Percentiles rank a stretch among this genome's conserved stretches.
These are phyloP conservation scores for Oxygymnocypris stewartii DNA, from an alignment of 2,113 vertebrate genomes.

Conservation along the genomic window DNA sequence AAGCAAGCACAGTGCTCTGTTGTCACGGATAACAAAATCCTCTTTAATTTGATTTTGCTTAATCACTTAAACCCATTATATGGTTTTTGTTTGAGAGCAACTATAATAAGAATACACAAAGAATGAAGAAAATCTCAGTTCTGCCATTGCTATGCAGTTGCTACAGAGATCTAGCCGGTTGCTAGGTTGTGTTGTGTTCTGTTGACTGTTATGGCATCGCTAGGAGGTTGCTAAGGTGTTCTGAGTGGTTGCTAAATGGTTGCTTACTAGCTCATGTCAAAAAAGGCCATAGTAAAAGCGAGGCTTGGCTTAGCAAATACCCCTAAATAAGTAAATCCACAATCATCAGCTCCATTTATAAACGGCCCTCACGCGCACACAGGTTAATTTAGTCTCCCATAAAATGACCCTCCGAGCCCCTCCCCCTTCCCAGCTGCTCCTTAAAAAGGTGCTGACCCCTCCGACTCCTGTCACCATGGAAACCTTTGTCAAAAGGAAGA, in stretches of 20 bases:
- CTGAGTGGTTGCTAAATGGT: neutral
- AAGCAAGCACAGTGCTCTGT: neutral
- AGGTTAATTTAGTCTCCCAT: conserved; percentile 36
- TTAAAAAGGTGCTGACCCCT: conserved; percentile 58
- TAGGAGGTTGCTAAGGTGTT: neutral
- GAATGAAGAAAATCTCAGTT: neutral
- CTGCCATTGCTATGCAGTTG: neutral
- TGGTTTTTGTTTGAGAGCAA: neutral
- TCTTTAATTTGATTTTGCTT: conserved; percentile 3
- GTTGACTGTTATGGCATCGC: neutral
- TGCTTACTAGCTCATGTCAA: neutral
- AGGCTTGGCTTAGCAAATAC: neutral
- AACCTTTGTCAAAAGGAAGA: conserved; percentile 42
- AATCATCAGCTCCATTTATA: neutral
- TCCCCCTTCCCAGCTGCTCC: conserved; percentile 54
- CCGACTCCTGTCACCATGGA: conserved; percentile 56
- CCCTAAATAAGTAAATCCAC: neutral
- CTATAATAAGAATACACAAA: neutral
- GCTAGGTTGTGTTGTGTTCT: neutral
- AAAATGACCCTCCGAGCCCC: conserved; percentile 30
- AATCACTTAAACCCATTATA: neutral
- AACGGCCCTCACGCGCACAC: conserved; percentile 17
- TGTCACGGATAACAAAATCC: neutral
- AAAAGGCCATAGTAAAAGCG: neutral
- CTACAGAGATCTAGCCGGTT: neutral